A percentile compares a stretch with the other conserved stretches of the same genome.
phyloP scores from a whole-genome alignment of 2,797 vertebrate genomes.

The Ctenopoma kingsleyae region DNA sequence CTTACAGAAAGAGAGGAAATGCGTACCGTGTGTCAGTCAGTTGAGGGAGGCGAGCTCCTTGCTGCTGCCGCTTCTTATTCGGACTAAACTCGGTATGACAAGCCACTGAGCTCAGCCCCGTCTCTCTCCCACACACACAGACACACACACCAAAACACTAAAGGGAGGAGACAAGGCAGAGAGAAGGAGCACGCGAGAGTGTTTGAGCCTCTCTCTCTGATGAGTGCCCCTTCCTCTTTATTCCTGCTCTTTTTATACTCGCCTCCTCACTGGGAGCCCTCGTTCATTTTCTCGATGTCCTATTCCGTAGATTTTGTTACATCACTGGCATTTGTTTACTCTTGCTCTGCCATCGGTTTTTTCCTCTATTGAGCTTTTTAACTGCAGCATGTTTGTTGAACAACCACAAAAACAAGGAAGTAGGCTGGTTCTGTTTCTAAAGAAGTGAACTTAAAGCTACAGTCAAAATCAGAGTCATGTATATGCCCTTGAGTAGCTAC shows the following conservation, averaged over 20 bases:
- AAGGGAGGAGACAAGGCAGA: conserved; percentile 64
- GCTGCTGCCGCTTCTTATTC: conserved; percentile 36
- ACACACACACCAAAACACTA: conserved; percentile 10
- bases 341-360: conserved; percentile 7
- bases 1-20: conserved; percentile 56
- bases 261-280: neutral
- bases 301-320: conserved; percentile 26
- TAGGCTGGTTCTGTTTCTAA: neutral
- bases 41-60: conserved; percentile 31
- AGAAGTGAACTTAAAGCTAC: conserved; percentile 12
- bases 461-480: conserved; percentile 10
- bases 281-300: conserved; percentile 22
- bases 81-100: conserved; percentile 52
- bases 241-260: conserved; percentile 14
- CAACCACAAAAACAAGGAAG: conserved; percentile 47
- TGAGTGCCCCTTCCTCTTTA: conserved; percentile 17
- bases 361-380: neutral
- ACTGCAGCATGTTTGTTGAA: conserved; percentile 11
- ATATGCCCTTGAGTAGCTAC: conserved; percentile 2
- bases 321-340: conserved; percentile 20
- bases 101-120: conserved; percentile 50
- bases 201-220: conserved; percentile 28
- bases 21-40: conserved; percentile 50
- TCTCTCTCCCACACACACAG: conserved; percentile 14
- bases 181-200: conserved; percentile 32